Conservation (phyloP, 2,888 invertebrate genomes). For the Cremastinae sp. region DNA sequence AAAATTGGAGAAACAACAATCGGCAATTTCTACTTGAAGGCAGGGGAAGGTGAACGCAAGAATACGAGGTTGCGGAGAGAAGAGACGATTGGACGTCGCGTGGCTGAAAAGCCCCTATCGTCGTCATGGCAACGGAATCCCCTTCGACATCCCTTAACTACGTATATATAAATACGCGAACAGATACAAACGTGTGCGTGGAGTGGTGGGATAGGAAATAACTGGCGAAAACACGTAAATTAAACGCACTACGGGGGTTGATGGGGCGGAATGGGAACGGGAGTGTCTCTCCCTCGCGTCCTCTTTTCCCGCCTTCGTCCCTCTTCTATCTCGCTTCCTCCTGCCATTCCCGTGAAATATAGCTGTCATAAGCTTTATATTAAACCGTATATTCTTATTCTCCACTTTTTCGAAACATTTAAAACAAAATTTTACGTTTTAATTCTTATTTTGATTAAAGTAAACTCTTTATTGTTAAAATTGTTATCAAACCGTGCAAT, state of each 20-base stretch:
- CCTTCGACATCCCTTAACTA: constrained; percentile 59
- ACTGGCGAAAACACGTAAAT: constrained; percentile 80
- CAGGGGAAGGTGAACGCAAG: constrained; percentile 53
- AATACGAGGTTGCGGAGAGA: constrained; percentile 54
- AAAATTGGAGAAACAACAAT: too few species aligned
- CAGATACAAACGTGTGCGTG: constrained; percentile 9
- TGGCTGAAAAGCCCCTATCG: constrained; percentile 65
- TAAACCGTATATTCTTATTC: constrained; percentile 63
- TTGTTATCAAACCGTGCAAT: too few species aligned
- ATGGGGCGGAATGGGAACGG: constrained; percentile 76
- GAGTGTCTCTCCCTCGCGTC: constrained; percentile 69
- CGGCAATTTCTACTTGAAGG: constrained; percentile 7
- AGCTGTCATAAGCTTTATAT: constrained; percentile 76
- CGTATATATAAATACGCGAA: constrained; percentile 14
- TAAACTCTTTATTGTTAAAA: too few species aligned
- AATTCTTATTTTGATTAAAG: too few species aligned
- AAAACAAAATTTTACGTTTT: neutral
- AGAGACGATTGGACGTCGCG: constrained; percentile 75
- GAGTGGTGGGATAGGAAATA: constrained; percentile 73
- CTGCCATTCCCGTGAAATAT: constrained; percentile 67
- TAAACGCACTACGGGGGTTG: constrained; percentile 78
- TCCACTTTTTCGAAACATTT: constrained; percentile 31
- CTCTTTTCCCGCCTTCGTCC: constrained; percentile 13
- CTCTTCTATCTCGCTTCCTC: constrained; percentile 14
- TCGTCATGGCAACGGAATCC: constrained; percentile 76